Evolutionary conservation across 2,797 vertebrate species (phyloP), one percentile per base, ranked within the genome.

Genomic region (Coregonus sp.): DNA sequence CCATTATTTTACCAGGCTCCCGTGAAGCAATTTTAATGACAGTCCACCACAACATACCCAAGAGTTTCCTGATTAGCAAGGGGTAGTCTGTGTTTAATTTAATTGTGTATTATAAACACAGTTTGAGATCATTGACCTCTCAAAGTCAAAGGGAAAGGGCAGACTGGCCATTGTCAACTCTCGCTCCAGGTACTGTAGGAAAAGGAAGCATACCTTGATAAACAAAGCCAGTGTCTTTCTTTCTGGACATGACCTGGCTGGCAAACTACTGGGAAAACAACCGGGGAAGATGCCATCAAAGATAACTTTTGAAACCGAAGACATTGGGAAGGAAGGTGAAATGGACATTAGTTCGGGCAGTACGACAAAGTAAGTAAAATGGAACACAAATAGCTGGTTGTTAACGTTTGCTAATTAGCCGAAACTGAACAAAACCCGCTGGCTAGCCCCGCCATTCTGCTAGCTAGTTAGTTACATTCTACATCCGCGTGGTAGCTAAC

Each of bases 151-250:
- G 2, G 95, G 90, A 61, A 99, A 99, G 0, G 98, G 97, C 70
- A 99, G 92, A 75, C 96, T 98, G 89, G 97, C 94, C 98, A 99
- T 99, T 0, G 96, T 97, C 84, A 99, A 92, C 76, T 99, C 98
- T 85, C 92, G 93, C 89, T 97, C 94, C 86, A 99, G 87, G 84
- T 99, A 99, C 98, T 99, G 81, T 51, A 47, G 88, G 87, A 4
- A 78, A 70, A 70, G 35, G 20, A 20, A 80, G 59, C 7, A 61
- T 31, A 12, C 56, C 18, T 14, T 40, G 12, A 37, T 47, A n/a
- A 37, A 47, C 25, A 25, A 25, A 25, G 25, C 25, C 25, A 25
- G 25, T 25, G 25, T 25, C 25, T 25, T 25, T 25, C 25, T 25
- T 25, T 25, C 25, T 25, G 25, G 25, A 25, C 25, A 25, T 25